These are phyloP conservation scores for Coremacera marginata DNA, from an alignment of 2,888 invertebrate species.

Conservation along the genomic window DNA sequence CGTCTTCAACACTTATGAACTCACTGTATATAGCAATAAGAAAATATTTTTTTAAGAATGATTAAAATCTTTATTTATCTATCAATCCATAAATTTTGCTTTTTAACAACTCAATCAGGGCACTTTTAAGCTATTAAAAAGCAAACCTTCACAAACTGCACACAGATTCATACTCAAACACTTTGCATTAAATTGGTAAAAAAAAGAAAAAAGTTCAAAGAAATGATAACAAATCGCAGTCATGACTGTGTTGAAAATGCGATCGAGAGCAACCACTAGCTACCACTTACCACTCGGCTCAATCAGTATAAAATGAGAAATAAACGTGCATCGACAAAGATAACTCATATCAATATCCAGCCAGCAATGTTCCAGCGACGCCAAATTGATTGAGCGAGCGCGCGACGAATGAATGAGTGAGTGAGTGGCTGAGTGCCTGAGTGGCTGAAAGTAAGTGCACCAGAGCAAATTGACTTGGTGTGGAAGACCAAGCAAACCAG, in stretches of 20 bases:
- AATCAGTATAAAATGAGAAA: slow-evolving; percentile 16
- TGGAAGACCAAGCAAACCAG: not conserved
- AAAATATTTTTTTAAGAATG: no score
- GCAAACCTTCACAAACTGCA: no score
- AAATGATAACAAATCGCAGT: slow-evolving; percentile 12
- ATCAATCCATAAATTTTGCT: no score
- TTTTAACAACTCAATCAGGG: no score
- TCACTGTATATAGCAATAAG: no score
- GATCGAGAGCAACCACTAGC: not conserved
- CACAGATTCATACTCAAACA: not conserved
- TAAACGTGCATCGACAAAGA: slow-evolving; percentile 29
- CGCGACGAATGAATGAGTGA: not conserved
- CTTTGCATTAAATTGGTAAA: not conserved
- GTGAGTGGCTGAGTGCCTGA: slow-evolving; percentile 1
- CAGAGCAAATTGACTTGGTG: not conserved
- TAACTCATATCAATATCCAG: slow-evolving; percentile 31
- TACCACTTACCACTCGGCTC: not conserved
- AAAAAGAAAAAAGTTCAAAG: not conserved
- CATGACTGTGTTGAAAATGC: not conserved
- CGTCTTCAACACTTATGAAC: no score
- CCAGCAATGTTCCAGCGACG: slow-evolving; percentile 19
- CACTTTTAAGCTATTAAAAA: no score
- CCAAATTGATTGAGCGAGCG: slow-evolving; percentile 32
- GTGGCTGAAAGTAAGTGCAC: not conserved
- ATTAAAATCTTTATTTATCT: no score